Conservation (phyloP, 2,888 invertebrate genomes). For the Epirrita christyi region DNA sequence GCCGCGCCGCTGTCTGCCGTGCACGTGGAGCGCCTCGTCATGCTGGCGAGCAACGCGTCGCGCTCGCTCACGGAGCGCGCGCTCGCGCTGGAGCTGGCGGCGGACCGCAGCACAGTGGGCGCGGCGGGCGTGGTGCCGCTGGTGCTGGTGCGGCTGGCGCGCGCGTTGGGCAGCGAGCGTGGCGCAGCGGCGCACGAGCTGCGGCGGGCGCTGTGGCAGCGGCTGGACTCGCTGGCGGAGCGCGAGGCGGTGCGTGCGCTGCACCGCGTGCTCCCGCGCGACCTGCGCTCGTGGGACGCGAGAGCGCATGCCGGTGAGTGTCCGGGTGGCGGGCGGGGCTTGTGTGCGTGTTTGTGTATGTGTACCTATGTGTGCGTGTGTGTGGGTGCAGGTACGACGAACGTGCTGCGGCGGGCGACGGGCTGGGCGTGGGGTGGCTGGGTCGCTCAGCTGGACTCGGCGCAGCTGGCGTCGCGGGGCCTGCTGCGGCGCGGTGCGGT, state of each 20-base stretch:
- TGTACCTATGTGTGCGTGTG: background rate
- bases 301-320: conserved; percentile 44
- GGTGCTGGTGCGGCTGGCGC: conserved; percentile 42
- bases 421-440: conserved; percentile 49
- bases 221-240: conserved; percentile 47
- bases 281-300: conserved; percentile 49
- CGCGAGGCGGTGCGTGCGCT: conserved; percentile 37
- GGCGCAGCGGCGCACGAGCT: conserved; percentile 52
- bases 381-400: conserved; percentile 43
- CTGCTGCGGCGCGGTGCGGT: conserved; percentile 62
- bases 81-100: conserved; percentile 56
- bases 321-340: conserved; percentile 18
- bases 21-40: conserved; percentile 39
- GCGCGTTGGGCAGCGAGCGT: conserved; percentile 38
- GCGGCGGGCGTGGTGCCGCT: conserved; percentile 40
- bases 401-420: conserved; percentile 54
- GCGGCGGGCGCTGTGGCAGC: conserved; percentile 63
- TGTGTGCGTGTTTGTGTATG: background rate
- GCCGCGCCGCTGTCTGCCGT: conserved; percentile 39
- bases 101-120: conserved; percentile 30
- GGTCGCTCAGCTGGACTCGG: conserved; percentile 53
- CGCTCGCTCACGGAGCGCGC: conserved; percentile 52
- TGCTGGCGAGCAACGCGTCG: conserved; percentile 40
- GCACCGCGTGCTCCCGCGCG: conserved; percentile 39
- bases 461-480: conserved; percentile 60